A percentile compares a stretch with the other conserved stretches of the same genome.
Conservation (phyloP, 2,888 invertebrate species). For the Lasius fuliginosus region DNA sequence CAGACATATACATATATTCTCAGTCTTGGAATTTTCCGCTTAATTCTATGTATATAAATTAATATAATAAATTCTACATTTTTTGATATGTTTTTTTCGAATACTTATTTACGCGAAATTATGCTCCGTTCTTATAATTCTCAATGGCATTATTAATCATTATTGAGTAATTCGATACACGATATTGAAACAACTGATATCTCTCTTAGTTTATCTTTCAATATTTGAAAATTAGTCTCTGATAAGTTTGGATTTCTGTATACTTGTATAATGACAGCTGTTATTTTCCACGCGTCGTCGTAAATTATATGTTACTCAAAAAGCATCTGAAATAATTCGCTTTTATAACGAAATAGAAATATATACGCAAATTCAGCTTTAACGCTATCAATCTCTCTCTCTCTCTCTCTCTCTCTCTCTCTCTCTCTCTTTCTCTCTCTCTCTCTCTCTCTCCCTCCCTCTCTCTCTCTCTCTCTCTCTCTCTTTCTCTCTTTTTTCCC, state of each 20-base stretch:
- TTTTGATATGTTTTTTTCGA: background rate
- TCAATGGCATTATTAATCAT: background rate
- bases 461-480: background rate
- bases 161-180: background rate
- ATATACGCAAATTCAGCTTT: background rate
- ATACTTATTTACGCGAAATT: background rate
- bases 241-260: background rate
- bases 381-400: background rate
- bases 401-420: background rate
- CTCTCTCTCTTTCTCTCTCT: background rate
- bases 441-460: background rate
- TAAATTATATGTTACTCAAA: conserved; percentile 3
- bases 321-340: background rate
- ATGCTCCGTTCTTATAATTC: background rate
- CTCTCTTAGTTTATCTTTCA: background rate
- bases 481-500: too few species aligned
- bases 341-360: background rate
- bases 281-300: conserved; percentile 10
- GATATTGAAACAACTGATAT: conserved; percentile 28
- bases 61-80: background rate
- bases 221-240: conserved; percentile 4
- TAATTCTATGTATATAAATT: background rate
- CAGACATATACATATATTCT: background rate
- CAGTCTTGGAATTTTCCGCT: background rate
- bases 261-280: background rate